phyloP scores from a whole-genome alignment of 2,113 vertebrate species.

The Blennius ocellaris region DNA sequence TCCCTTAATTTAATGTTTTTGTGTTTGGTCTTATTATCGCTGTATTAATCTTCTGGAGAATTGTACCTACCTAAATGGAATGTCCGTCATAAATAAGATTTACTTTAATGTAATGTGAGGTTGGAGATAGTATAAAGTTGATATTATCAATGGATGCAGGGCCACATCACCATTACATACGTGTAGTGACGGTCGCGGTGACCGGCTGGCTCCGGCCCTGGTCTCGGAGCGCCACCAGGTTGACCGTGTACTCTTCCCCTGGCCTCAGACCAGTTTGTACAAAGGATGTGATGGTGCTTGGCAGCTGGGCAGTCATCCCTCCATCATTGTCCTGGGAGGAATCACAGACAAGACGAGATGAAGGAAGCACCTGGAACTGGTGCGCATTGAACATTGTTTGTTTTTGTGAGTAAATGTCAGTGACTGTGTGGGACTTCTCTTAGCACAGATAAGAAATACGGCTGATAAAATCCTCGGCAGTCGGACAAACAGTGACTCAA shows the following conservation, averaged over 20 bases:
- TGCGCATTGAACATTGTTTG: conserved; percentile 4
- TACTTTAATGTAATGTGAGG: too few relatives aligned
- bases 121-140: too few relatives aligned
- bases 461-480: conserved; percentile 2
- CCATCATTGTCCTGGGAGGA: conserved; percentile 92
- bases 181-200: conserved; percentile 88
- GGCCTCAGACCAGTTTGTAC: conserved; percentile 95
- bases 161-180: conserved; percentile 79
- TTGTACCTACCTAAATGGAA: too few relatives aligned
- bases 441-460: conserved; percentile 9
- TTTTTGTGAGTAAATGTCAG: conserved; percentile 31
- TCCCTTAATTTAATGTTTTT: too few relatives aligned
- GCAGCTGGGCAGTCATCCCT: conserved; percentile 95
- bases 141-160: too few relatives aligned
- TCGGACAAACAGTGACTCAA: conserved; percentile 6
- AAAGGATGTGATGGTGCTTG: conserved; percentile 94
- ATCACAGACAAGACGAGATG: conserved; percentile 8
- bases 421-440: neutral
- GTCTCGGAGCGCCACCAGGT: conserved; percentile 92
- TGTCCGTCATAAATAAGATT: too few relatives aligned
- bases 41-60: too few relatives aligned
- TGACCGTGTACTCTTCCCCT: conserved; percentile 95
- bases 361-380: neutral
- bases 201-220: conserved; percentile 92
- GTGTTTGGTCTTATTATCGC: too few relatives aligned